These are phyloP conservation scores for Anhinga rufa DNA, from an alignment of 2,113 vertebrate genomes.

Conservation along the genomic window DNA sequence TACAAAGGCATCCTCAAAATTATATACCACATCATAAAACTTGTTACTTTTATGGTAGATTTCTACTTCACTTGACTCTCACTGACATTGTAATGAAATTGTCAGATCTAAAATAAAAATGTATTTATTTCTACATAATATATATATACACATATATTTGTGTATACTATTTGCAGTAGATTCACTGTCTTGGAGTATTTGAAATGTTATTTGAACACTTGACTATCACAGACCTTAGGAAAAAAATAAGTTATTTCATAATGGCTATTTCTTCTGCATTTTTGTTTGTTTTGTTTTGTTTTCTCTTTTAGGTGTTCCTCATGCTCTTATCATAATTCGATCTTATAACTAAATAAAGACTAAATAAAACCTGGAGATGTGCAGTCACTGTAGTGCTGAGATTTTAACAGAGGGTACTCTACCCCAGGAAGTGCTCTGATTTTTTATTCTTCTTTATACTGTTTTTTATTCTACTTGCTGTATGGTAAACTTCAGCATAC, in stretches of 20 bases:
- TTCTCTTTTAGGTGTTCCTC: not conserved
- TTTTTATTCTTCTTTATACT: not conserved
- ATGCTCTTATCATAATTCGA: not conserved
- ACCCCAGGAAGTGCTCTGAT: not conserved
- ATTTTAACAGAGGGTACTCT: not conserved
- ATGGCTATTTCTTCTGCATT: rapidly evolving
- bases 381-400: not conserved
- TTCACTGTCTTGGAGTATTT: not conserved
- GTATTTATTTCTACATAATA: too few species aligned
- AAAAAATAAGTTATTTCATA: too few species aligned
- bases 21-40: not conserved
- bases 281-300: not conserved
- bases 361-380: not conserved
- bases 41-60: not conserved
- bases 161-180: not conserved
- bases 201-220: not conserved
- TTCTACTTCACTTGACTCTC: not conserved
- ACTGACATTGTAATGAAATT: not conserved
- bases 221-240: too few species aligned
- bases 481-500: not conserved
- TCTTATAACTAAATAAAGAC: not conserved
- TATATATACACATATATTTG: too few species aligned
- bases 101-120: not conserved
- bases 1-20: not conserved
- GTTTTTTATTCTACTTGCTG: not conserved